Base-by-base conservation (phyloP, 2,113 vertebrate species). In the Sapajus apella region DNA sequence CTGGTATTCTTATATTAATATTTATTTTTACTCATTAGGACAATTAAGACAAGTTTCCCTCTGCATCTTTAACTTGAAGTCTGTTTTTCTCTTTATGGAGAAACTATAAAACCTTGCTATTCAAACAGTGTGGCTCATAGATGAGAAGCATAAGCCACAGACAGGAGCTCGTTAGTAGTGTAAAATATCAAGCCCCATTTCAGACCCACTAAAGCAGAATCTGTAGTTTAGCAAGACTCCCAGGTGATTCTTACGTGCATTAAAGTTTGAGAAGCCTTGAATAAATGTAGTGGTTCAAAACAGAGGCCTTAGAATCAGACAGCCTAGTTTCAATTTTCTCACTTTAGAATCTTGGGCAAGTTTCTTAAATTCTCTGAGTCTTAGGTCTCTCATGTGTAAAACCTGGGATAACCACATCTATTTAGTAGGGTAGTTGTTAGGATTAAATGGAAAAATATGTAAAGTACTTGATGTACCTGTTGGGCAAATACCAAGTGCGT, bases 1-100 rank as follows among this genome's bases (percentile, higher is more conserved):
- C n/a, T 95, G 30, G 21, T 91, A 61, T 82, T 92, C 95, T 97
- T 79, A 83, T 95, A 88, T 84, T 64, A 80, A 96, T 81, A 85
- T 56, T 66, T 45, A 80, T 83, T 90, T 97, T 87, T 94, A 86
- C n/a, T 75, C 56, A 55, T 70, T 93, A 91, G 30, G 32, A 86
- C 3, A 61, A 73, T 97, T 82, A 94, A 75, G 25, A 87, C 77
- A 87, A 40, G 3, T 80, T 97, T 2, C 12, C 30, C 91, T 89
- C 30, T 95, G 58, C 35, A 92, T 52, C 32, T 25, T 94, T 86
- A 90, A 32, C 20, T 76, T 70, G 14, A 91, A 68, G 47, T 80
- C 47, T 90, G 45, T 5, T 76, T 96, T 82, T 66, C 23, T 16
- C 32, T 82, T 88, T 77, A 76, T 37, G 68, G 37, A n/a, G 35